phyloP scores from a whole-genome alignment of 2,113 vertebrate species.

The Choloepus hoffmanni region DNA sequence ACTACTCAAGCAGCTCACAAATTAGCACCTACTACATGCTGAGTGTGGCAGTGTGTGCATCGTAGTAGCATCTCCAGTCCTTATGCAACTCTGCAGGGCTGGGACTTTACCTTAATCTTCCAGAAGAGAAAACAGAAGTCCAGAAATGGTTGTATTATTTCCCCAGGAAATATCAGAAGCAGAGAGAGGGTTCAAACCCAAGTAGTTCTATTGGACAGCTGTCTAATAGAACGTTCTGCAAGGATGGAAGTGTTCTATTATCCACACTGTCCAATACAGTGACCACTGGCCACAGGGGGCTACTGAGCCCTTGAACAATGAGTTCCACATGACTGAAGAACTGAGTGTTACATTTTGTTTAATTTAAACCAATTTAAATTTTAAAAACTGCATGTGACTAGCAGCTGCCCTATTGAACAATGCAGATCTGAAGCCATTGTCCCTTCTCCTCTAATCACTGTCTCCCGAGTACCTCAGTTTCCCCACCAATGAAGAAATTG shows the following conservation, averaged over 20 bases:
- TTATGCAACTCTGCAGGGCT: no score
- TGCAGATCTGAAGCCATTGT: neutral
- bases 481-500: neutral
- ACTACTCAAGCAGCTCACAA: neutral
- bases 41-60: rapidly evolving
- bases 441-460: neutral
- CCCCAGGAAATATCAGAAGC: neutral
- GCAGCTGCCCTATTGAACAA: rapidly evolving
- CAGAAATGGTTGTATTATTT: neutral
- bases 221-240: rapidly evolving
- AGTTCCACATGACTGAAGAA: neutral
- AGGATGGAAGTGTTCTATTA: no score
- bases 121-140: neutral
- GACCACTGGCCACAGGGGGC: rapidly evolving
- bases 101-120: neutral
- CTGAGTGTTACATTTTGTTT: neutral
- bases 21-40: rapidly evolving
- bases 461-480: neutral
- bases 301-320: neutral
- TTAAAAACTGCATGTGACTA: neutral
- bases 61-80: neutral
- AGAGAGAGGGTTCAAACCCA: neutral
- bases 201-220: neutral
- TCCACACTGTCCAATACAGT: rapidly evolving
- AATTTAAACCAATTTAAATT: constrained; percentile 8